Base-by-base conservation (phyloP, 1,140 invertebrate genomes). In the Liolophura sinensis region DNA sequence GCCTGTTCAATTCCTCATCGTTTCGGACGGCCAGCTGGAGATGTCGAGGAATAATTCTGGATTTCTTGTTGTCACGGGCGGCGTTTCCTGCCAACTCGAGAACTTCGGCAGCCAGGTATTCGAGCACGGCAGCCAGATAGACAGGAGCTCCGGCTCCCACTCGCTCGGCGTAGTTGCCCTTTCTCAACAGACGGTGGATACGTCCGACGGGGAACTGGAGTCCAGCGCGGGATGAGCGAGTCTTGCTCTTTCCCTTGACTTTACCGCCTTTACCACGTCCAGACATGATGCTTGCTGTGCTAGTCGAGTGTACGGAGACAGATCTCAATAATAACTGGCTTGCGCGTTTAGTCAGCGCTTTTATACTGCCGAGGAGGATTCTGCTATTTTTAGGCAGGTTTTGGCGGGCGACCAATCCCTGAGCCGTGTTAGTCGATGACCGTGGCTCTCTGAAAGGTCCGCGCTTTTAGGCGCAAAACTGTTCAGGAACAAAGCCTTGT, bases 71-170 rank as follows among this genome's bases (percentile, higher is more conserved):
- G 76, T 89, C 87, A 46, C 85, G 78, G 0, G 92, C 92, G 14
- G 91, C 91, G 71, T 93, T 92, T 1, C 91, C 89, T 20, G 91
- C 90, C 79, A 87, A 81, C 65, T 87, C 85, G 14, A 86, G 74
- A 59, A 61, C 82, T 71, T 87, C 85, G 73, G 82, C 80, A 24
- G 73, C 75, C 48, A 80, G 67, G 64, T 83, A 83, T 63, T 79
- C 81, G 11, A 84, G 67, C 12, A 80, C 79, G 20, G 78, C 80
- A 40, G 72, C 72, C 60, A 77, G 51, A 48, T 78, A 78, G 15
- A 78, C 73, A 20, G 75, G 74, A 16, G 75, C 74, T 31, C 74
- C 74, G 18, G 70, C 72, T 31, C 75, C 73, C 20, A 76, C 67
- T 27, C 74, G 68, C 51, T 71, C 68, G 9, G 68, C 70, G 48